Percentiles rank a stretch among this genome's conserved stretches.
phyloP scores from a whole-genome alignment of 1,140 invertebrate genomes.

The Anastatus disparis region DNA sequence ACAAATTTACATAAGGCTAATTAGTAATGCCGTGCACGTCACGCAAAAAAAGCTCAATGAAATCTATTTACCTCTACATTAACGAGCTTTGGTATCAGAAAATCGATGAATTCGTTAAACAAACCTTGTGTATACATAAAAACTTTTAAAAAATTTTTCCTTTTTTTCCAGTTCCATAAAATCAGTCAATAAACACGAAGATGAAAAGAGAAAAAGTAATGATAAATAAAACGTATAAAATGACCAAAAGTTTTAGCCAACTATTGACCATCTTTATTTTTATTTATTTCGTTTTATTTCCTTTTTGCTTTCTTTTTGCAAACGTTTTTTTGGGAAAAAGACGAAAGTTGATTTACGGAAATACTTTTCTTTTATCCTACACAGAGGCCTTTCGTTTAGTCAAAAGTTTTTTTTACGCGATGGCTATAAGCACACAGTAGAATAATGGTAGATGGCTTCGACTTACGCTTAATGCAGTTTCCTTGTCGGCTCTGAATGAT shows the following conservation, averaged over 20 bases:
- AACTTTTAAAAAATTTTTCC: too few species aligned
- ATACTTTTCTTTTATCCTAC: conserved; percentile 39
- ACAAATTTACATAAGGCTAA: too few species aligned
- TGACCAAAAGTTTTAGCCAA: conserved; percentile 24
- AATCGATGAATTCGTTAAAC: background rate
- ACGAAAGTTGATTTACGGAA: conserved; percentile 40
- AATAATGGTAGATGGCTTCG: background rate
- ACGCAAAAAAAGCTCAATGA: too few species aligned
- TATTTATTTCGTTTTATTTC: background rate
- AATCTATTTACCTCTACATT: too few species aligned
- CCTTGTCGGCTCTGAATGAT: conserved; percentile 36
- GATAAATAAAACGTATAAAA: conserved; percentile 23
- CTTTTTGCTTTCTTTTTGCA: background rate
- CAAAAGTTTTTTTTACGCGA: conserved; percentile 36
- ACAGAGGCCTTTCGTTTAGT: conserved; percentile 33
- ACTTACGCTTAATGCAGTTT: conserved; percentile 40
- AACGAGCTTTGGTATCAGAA: background rate
- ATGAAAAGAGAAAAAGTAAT: conserved; percentile 18
- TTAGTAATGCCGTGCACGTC: too few species aligned
- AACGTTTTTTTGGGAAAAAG: background rate
- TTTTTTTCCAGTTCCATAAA: too few species aligned
- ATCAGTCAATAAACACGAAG: conserved; percentile 24
- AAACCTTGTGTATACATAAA: background rate
- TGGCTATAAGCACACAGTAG: too few species aligned
- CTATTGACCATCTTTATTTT: background rate